Evolutionary conservation across 1,140 invertebrate species (phyloP), one percentile per base, ranked within the genome.

Genomic region (Aradophagus sp.): DNA sequence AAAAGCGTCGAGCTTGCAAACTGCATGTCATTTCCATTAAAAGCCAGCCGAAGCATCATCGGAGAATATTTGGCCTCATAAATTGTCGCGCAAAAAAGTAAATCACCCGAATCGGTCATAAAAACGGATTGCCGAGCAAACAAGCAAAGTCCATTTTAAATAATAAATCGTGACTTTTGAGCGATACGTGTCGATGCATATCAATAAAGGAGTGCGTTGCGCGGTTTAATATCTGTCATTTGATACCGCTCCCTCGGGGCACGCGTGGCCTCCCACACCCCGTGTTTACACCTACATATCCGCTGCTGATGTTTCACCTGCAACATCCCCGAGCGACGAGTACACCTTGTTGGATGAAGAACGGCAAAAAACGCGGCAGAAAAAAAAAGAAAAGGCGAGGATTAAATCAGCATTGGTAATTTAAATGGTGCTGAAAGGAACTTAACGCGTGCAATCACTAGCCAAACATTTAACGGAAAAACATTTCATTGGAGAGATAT

Each of bases 121-220:
- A 68, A 59, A 68, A 47, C 32, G 62, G 20, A 58, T 59, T 47
- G 32, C 13, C 38, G 16, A 27, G 12, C 48, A 69, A 62, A 69
- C 56, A 69, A 59, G 39, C 23, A 48, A 62, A 48, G 48, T 47
- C 55, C 48, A 63, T 61, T 65, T 63, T 45, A 59, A 72, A 65
- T 65, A 56, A 58, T 56, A 71, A 65, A 71, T 62, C 15, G 8
- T 61, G 53, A 65, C 53, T 72, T 72, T 72, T 61, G 53, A 65
- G 52, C 56, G 50, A 65, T 66, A 55, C 69, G 69, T 73, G 62
- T 73, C 50, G 69, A 73, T 67, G 69, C 62, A 73, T 73, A 73
- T 73, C 69, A 73, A 66, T 66, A 66, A 56, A 62, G 47, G 44
- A 44, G 53, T 32, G 47, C 53, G 29, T 19, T 16, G 53, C 27